Percentiles rank a stretch among this genome's conserved stretches.
These are phyloP conservation scores for Neodiprion pinetum DNA, from an alignment of 1,140 invertebrate genomes.

Conservation along the genomic window DNA sequence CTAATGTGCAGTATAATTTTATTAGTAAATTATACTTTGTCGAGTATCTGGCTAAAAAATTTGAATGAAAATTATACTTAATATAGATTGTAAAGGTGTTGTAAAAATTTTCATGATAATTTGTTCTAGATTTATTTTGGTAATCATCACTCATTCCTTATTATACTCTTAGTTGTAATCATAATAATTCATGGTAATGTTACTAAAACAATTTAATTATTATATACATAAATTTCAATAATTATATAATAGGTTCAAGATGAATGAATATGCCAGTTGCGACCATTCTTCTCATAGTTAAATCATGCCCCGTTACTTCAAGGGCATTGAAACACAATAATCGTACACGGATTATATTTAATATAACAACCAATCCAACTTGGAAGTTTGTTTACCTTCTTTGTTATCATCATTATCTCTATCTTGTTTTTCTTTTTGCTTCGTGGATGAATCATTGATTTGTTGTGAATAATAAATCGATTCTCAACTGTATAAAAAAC, in stretches of 20 bases:
- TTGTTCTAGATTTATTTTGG: constrained; percentile 6
- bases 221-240: constrained; percentile 28
- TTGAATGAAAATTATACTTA: no score
- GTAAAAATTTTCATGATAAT: not conserved
- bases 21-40: no score
- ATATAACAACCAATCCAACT: constrained; percentile 14
- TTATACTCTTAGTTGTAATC: constrained; percentile 12
- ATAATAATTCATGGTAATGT: constrained; percentile 11
- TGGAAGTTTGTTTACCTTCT: constrained; percentile 14
- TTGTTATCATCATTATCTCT: constrained; percentile 6
- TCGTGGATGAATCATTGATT: constrained; percentile 21
- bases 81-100: not conserved
- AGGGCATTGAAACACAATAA: constrained; percentile 16
- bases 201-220: constrained; percentile 28
- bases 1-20: no score
- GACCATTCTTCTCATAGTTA: constrained; percentile 17
- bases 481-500: not conserved
- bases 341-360: constrained; percentile 8
- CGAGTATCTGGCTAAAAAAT: no score
- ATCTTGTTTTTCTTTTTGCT: constrained; percentile 25
- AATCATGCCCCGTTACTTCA: constrained; percentile 17
- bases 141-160: constrained; percentile 4
- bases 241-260: constrained; percentile 26
- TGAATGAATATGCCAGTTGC: constrained; percentile 18
- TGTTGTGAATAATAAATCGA: constrained; percentile 28